These are phyloP conservation scores for Prietella phreatophila DNA, from an alignment of 2,113 vertebrate genomes.

Conservation along the genomic window DNA sequence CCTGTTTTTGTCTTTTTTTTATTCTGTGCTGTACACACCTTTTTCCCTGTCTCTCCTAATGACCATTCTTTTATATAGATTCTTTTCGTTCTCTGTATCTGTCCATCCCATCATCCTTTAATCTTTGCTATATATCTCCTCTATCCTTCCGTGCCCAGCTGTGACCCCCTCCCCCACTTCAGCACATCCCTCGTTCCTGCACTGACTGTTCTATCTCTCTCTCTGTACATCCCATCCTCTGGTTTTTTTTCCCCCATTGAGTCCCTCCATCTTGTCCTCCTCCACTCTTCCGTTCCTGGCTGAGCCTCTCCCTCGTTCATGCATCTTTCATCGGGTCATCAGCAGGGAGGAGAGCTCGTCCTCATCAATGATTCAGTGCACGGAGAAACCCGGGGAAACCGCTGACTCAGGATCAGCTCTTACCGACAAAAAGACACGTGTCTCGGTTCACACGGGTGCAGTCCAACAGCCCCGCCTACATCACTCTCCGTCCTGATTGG, in stretches of 20 bases:
- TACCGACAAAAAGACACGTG: background rate
- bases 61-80: background rate
- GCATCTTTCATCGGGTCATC: conserved; percentile 45
- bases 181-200: background rate
- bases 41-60: background rate
- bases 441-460: background rate
- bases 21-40: background rate
- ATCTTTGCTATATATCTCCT: conserved; percentile 1
- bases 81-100: background rate
- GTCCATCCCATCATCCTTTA: background rate
- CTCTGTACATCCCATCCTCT: background rate
- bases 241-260: background rate
- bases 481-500: background rate
- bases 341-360: conserved; percentile 17
- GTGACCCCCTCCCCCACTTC: conserved; percentile 7
- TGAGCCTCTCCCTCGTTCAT: conserved; percentile 30
- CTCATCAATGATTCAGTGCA: conserved; percentile 40
- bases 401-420: conserved; percentile 19
- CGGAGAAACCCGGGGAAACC: conserved; percentile 11
- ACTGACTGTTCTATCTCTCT: background rate
- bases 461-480: background rate
- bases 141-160: background rate
- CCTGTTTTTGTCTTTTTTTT: background rate
- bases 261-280: background rate
- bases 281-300: conserved; percentile 23